Base-by-base conservation (phyloP, 2,113 vertebrate genomes). In the Apteryx owenii region DNA sequence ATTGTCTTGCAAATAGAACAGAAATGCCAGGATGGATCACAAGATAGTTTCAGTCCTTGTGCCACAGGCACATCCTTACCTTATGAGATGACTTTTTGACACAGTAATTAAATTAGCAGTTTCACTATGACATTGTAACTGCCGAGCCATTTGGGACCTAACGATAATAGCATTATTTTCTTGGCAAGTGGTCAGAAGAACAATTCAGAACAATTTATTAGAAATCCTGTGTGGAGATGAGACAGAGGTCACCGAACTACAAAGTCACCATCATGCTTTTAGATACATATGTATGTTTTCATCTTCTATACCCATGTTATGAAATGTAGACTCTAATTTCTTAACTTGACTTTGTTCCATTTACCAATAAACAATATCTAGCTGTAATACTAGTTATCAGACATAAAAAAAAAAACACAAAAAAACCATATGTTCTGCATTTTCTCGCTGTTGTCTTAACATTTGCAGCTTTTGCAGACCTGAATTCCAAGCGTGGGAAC, bases 401-500 rank as follows among this genome's bases (percentile, higher is more conserved):
- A 81, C 19, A 66, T 44, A 69, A 48, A 81, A 69, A 75, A 54
- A 75, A 61, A 40, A 78, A 3, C 36, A 87, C 40, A 68, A 60
- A 91, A 93, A 71, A 53, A 82, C 26, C 46, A 79, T 93, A 82
- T 62, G 26, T 91, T 92, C 50, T 60, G 72, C 62, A 71, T 95
- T 92, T 90, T 70, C 71, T 96, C 84, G 33, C 44, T 96, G 90
- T 96, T 94, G 48, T 56, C 36, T 76, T 70, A 94, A 89, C 21
- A 82, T 89, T 88, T 91, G 29, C 85, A 81, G 60, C 20, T 96
- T 94, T 95, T 86, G 44, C 66, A 96, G 46, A 46, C 51, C 68
- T 81, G 51, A 83, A 85, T 7, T 93, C 73, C 75, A 89, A 95
- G 48, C 3, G 10, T 61, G 73, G 25, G 82, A 84, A 64, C 10